A percentile compares a stretch with the other conserved stretches of the same genome.
Conservation (phyloP, 2,888 invertebrate genomes). For the Oligia strigilis region DNA sequence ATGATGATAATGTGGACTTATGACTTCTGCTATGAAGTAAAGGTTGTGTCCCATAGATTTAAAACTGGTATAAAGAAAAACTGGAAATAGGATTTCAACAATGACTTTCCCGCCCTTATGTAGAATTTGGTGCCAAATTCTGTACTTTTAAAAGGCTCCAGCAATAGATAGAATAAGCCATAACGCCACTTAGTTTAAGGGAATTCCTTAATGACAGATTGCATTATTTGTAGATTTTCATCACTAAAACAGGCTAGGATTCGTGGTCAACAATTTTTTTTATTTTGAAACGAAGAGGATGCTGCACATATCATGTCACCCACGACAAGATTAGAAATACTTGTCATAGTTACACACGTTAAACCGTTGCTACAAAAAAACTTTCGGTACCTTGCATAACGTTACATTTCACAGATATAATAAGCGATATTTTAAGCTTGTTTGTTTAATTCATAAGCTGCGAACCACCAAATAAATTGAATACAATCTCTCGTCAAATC, state of each 20-base stretch:
- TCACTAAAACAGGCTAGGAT: not conserved
- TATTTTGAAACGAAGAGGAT: not conserved
- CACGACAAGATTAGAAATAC: not conserved
- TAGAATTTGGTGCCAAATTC: not conserved
- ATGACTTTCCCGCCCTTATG: not conserved
- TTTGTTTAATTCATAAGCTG: constrained; percentile 47
- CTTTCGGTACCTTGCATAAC: constrained; percentile 32
- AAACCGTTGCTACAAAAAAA: not conserved
- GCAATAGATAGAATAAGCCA: not conserved
- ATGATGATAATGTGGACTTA: constrained; percentile 4
- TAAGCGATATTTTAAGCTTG: constrained; percentile 41
- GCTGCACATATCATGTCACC: no score
- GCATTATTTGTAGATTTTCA: not conserved
- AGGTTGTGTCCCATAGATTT: not conserved
- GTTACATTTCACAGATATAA: constrained; percentile 28
- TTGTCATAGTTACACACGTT: not conserved
- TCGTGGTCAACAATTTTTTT: not conserved
- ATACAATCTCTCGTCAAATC: constrained; percentile 32
- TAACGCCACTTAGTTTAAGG: not conserved
- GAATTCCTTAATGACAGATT: not conserved
- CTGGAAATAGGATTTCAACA: not conserved
- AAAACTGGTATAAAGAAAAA: not conserved
- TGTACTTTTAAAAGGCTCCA: not conserved
- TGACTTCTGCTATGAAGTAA: constrained; percentile 16
- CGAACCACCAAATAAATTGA: constrained; percentile 23